phyloP scores from a whole-genome alignment of 2,113 vertebrate species.

The Ia io region DNA sequence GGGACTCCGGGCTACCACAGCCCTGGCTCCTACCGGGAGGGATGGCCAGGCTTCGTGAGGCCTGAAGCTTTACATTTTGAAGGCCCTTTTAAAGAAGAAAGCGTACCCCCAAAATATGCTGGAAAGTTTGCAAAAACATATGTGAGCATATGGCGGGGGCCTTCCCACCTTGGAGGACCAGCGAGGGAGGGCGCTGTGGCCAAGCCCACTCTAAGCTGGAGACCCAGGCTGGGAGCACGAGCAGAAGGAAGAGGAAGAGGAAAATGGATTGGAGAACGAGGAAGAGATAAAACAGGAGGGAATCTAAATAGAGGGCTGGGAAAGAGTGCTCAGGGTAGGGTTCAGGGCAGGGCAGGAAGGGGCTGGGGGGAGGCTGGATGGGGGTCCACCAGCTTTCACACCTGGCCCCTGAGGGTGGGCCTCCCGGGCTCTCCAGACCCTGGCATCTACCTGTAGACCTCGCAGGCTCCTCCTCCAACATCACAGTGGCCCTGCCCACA shows the following conservation, averaged over 20 bases:
- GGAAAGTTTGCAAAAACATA: neutral
- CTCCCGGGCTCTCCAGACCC: neutral
- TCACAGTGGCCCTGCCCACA: neutral
- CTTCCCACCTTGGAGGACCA: neutral
- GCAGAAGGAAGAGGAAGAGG: neutral
- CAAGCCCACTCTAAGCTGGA: neutral
- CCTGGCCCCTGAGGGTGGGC: neutral
- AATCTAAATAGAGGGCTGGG: neutral
- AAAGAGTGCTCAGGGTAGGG: too few species aligned
- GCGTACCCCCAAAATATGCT: neutral
- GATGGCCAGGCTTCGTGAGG: neutral
- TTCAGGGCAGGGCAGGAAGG: neutral
- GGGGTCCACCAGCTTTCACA: rapidly evolving
- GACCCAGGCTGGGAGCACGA: neutral
- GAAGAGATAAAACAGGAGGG: neutral
- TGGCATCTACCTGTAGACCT: neutral
- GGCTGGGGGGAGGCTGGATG: too few species aligned
- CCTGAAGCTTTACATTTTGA: neutral
- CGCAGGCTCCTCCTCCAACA: neutral
- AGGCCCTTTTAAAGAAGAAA: neutral
- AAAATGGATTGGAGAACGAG: neutral
- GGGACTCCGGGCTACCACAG: neutral
- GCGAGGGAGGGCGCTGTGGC: neutral
- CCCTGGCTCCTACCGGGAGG: neutral
- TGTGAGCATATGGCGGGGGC: neutral